Percentiles rank a stretch among this genome's conserved stretches.
These are phyloP conservation scores for Anguilla japonica DNA, from an alignment of 2,113 vertebrate genomes.

Conservation along the genomic window DNA sequence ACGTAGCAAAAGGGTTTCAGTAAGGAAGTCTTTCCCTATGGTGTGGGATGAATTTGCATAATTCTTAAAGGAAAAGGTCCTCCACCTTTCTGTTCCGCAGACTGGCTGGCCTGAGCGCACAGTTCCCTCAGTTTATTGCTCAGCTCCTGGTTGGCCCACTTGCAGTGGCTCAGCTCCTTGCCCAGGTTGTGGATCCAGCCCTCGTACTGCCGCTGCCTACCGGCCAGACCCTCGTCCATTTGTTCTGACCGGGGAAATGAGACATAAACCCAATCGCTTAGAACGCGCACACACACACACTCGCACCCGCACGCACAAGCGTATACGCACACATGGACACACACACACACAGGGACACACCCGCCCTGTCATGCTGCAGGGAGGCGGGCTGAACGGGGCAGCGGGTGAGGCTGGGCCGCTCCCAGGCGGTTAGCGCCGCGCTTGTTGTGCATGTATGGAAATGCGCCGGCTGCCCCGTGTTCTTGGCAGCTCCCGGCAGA, in stretches of 20 bases:
- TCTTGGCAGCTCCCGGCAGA: background rate
- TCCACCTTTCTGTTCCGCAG: constrained; percentile 74
- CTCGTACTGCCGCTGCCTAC: constrained; percentile 87
- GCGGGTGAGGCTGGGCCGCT: background rate
- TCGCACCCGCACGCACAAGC: too few relatives aligned
- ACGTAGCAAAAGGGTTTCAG: too few relatives aligned
- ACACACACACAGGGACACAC: background rate
- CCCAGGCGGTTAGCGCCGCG: background rate
- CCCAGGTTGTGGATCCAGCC: constrained; percentile 83
- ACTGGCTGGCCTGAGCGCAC: constrained; percentile 49
- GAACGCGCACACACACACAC: background rate
- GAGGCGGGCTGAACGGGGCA: background rate
- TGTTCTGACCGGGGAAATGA: constrained; percentile 71
- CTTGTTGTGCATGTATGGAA: background rate
- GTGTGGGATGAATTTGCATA: too few relatives aligned
- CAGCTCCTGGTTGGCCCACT: constrained; percentile 83
- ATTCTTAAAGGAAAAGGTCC: too few relatives aligned
- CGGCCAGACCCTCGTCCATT: constrained; percentile 84
- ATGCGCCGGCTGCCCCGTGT: background rate
- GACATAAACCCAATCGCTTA: background rate
- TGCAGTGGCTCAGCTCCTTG: constrained; percentile 81
- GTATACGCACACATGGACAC: background rate
- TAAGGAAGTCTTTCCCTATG: too few relatives aligned
- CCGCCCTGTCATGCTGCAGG: background rate
- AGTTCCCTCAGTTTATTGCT: constrained; percentile 73